phyloP scores from a whole-genome alignment of 1,140 invertebrate species.

The Anastrepha obliqua region DNA sequence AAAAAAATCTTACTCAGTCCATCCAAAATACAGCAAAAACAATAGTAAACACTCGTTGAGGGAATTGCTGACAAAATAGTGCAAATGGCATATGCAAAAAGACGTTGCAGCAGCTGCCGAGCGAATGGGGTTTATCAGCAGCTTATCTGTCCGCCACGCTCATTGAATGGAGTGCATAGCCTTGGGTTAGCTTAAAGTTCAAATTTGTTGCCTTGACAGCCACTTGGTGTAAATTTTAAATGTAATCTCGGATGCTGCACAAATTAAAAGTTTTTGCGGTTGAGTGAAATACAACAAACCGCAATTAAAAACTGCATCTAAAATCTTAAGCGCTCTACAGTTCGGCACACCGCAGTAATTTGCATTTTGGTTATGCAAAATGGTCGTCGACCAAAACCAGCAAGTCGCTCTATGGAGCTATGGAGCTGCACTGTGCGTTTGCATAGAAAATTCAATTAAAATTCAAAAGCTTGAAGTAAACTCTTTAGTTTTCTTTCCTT shows the following conservation, averaged over 20 bases:
- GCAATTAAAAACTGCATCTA: conserved; percentile 34
- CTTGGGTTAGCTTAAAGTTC: conserved; percentile 5
- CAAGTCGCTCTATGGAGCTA: background rate
- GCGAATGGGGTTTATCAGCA: conserved; percentile 19
- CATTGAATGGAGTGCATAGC: background rate
- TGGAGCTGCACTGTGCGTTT: background rate
- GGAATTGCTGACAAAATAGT: background rate
- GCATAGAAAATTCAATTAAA: conserved; percentile 32
- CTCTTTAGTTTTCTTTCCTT: background rate
- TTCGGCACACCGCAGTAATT: background rate
- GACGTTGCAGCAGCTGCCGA: background rate
- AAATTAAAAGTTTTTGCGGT: conserved; percentile 50
- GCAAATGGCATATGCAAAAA: conserved; percentile 17
- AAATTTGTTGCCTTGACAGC: background rate
- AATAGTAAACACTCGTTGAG: no score
- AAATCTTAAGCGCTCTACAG: background rate
- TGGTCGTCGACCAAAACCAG: background rate
- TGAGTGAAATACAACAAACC: conserved; percentile 47
- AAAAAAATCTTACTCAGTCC: background rate
- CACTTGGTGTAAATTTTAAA: conserved; percentile 39
- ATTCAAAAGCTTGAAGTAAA: conserved; percentile 43
- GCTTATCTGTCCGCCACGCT: background rate
- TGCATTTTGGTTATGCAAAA: conserved; percentile 9
- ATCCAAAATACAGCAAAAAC: no score
- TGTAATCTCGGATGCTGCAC: background rate